These are phyloP conservation scores for Trissonchulus sp. DNA, from an alignment of 2,888 invertebrate genomes.

Conservation along the genomic window DNA sequence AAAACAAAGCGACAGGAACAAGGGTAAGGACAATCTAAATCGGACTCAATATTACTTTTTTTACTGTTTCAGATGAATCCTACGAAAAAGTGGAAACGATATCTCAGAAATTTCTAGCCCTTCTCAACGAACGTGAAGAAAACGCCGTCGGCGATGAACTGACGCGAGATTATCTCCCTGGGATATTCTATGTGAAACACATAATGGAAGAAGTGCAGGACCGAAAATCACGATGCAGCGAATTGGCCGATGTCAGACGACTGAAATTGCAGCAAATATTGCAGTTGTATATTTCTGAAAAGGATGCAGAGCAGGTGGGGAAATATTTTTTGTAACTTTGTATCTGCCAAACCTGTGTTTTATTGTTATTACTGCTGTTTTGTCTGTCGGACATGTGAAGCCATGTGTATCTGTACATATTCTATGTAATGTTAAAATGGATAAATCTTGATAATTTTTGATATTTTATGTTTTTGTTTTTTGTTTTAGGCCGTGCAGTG, in stretches of 20 bases:
- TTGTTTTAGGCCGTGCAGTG: conserved; percentile 64
- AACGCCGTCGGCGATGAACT: conserved; percentile 67
- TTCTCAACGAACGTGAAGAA: conserved; percentile 70
- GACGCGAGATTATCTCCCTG: conserved; percentile 63
- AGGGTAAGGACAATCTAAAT: no score
- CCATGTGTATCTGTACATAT: conserved; percentile 2
- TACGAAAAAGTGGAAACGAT: conserved; percentile 66
- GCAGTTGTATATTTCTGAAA: conserved; percentile 69
- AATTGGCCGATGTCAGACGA: conserved; percentile 69
- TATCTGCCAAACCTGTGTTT: no score
- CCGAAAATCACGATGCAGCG: conserved; percentile 63
- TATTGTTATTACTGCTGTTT: no score
- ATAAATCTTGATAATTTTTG: neutral
- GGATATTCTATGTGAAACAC: conserved; percentile 67
- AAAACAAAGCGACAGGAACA: no score
- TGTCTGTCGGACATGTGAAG: no score
- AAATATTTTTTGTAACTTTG: no score
- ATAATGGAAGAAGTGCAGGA: conserved; percentile 66
- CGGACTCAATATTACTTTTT: neutral
- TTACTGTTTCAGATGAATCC: conserved; percentile 57
- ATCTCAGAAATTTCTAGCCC: conserved; percentile 70
- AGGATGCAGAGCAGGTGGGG: conserved; percentile 65
- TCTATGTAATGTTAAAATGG: neutral
- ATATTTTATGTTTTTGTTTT: neutral
- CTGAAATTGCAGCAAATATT: conserved; percentile 70